Percentiles rank a stretch among this genome's conserved stretches.
phyloP scores from a whole-genome alignment of 2,113 vertebrate species.

The Scatophagus argus region DNA sequence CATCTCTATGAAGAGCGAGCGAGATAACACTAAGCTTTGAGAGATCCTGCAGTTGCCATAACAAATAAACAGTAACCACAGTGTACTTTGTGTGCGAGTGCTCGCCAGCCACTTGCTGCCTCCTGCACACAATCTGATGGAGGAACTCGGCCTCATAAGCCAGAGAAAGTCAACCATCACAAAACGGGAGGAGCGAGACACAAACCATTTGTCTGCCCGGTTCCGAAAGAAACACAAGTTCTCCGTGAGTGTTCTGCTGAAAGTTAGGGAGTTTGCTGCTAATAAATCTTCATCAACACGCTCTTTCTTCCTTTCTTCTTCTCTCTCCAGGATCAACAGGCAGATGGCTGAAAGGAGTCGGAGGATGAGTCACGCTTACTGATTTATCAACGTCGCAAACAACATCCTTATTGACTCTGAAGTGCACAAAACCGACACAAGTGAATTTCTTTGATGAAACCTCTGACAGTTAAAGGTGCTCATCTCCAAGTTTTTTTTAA shows the following conservation, averaged over 20 bases:
- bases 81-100: constrained; percentile 14
- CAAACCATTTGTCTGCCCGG: neutral
- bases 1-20: neutral
- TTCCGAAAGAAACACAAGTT: neutral
- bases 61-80: constrained; percentile 58
- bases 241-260: neutral
- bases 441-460: too few species aligned
- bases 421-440: neutral
- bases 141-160: neutral
- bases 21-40: constrained; percentile 13
- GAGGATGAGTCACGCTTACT: constrained; percentile 27
- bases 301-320: constrained; percentile 8
- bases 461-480: too few species aligned
- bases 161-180: neutral
- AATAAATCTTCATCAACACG: neutral
- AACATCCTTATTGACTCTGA: constrained; percentile 19
- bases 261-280: neutral
- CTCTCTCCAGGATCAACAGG: constrained; percentile 13
- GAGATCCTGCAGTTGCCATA: constrained; percentile 46
- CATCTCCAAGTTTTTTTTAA: too few species aligned
- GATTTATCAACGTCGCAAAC: constrained; percentile 38
- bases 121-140: constrained; percentile 27
- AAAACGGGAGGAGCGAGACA: neutral
- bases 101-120: constrained; percentile 20
- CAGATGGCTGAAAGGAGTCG: constrained; percentile 14